A percentile compares a stretch with the other conserved stretches of the same genome.
These are phyloP conservation scores for Drosophila lacteicornis DNA, from an alignment of 1,140 invertebrate species.

Conservation along the genomic window DNA sequence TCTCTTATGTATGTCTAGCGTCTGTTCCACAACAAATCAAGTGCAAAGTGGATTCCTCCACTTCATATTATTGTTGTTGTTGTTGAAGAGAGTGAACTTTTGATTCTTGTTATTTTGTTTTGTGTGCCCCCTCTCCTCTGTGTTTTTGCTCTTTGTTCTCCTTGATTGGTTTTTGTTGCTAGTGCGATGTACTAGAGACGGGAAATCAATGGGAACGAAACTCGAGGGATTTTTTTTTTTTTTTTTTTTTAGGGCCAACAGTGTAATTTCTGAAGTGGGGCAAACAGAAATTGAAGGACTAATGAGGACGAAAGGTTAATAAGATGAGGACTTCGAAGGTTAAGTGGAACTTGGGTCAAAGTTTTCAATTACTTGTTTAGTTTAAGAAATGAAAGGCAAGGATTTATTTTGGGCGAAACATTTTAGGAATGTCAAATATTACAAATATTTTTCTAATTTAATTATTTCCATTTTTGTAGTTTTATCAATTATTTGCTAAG, in stretches of 20 bases:
- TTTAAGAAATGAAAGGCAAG: not conserved
- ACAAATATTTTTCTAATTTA: not conserved
- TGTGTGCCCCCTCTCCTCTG: conserved; percentile 1
- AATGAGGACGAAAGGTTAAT: conserved; percentile 9
- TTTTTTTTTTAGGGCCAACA: conserved; percentile 10
- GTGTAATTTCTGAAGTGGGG: conserved; percentile 33
- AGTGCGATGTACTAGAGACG: conserved; percentile 32
- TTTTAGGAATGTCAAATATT: not conserved
- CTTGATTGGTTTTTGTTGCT: conserved; percentile 58
- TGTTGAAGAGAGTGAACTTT: conserved; percentile 48
- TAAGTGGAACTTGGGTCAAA: not conserved
- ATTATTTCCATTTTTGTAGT: too few relatives aligned
- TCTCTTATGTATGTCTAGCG: conserved; percentile 40
- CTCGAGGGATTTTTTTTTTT: conserved; percentile 7
- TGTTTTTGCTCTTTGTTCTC: conserved; percentile 28
- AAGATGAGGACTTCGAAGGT: conserved; percentile 6
- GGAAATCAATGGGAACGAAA: conserved; percentile 54
- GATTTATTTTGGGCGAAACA: too few relatives aligned
- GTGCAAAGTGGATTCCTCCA: conserved; percentile 55
- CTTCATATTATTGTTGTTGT: conserved; percentile 43
- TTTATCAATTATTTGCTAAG: too few relatives aligned
- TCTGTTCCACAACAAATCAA: conserved; percentile 71
- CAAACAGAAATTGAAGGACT: conserved; percentile 27
- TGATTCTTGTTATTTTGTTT: conserved; percentile 58
- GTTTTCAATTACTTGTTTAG: not conserved